Base-by-base conservation (phyloP, 2,797 vertebrate species). In the Thalassophryne amazonica region DNA sequence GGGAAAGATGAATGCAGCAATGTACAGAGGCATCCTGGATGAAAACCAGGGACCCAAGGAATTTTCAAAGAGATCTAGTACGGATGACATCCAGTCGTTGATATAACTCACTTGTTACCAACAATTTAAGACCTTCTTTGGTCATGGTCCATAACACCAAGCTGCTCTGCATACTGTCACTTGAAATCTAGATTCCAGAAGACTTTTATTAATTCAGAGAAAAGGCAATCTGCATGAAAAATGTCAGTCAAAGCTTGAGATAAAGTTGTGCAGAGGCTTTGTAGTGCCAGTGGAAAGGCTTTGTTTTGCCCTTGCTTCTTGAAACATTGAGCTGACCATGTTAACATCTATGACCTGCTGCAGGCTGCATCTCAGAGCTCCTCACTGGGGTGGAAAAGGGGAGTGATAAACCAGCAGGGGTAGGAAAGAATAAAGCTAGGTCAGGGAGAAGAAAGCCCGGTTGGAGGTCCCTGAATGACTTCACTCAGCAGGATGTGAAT, bases 291-390 rank as follows among this genome's bases (percentile, higher is more conserved):
- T n/a, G 5, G n/a, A 20, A 43, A 38, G 39, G 19, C 41, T 50
- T 60, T 58, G 60, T 58, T 30, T 8, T 13, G 17, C 64, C 64
- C 54, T 41, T n/a, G 50, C 42, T 62, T 69, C 54, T 2, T 75
- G 23, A 72, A 82, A 78, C 60, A 79, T 79, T 80, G 67, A 78
- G 55, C 74, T 19, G 36, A 57, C 54, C 42, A 6, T 60, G 57
- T 66, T 50, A 70, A 69, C 53, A 33, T 68, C 67, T 28, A 2
- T 7, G 24, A 20, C 32, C 9, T 21, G 1, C 19, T 21, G 46
- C 40, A 37, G 48, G 10, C 50, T n/a, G 46, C n/a, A 15, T 38
- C 15, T 23, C 1, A 6, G 11, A 43, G 48, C 39, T 22, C 19
- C 39, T 49, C 2, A 2, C 48, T 49, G 52, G 21, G 45, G 30